phyloP scores from a whole-genome alignment of 2,888 invertebrate genomes.

The Amblyjoppa fuscipennis region DNA sequence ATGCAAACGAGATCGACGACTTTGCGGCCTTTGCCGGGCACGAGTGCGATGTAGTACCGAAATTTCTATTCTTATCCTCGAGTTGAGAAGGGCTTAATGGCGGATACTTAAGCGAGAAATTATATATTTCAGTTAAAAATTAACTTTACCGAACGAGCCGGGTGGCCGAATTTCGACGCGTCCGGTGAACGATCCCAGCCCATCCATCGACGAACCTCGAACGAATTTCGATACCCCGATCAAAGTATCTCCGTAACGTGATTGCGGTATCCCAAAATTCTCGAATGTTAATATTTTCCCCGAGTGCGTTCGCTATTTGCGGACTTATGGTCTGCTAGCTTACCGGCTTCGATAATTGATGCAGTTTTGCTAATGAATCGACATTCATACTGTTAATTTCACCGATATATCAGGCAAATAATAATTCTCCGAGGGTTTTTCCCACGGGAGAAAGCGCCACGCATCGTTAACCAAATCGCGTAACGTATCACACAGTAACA shows the following conservation, averaged over 20 bases:
- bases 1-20: conserved; percentile 76
- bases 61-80: not conserved
- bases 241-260: not conserved
- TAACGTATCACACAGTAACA: conserved; percentile 47
- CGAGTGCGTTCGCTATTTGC: not conserved
- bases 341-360: conserved; percentile 74
- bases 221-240: not conserved
- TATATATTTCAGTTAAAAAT: too few species aligned
- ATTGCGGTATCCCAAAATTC: not conserved
- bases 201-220: not conserved
- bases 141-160: too few species aligned
- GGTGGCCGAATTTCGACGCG: too few species aligned
- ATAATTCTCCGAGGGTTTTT: conserved; percentile 68
- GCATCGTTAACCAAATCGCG: conserved; percentile 64
- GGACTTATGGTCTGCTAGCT: conserved; percentile 22
- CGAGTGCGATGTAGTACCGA: not conserved
- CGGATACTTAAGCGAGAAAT: too few species aligned
- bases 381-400: conserved; percentile 76
- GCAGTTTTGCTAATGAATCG: conserved; percentile 77
- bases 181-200: too few species aligned
- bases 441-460: conserved; percentile 58
- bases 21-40: conserved; percentile 32
- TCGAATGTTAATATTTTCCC: not conserved
- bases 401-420: conserved; percentile 64
- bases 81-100: not conserved